phyloP scores from a whole-genome alignment of 2,113 vertebrate genomes.

The Uria lomvia region DNA sequence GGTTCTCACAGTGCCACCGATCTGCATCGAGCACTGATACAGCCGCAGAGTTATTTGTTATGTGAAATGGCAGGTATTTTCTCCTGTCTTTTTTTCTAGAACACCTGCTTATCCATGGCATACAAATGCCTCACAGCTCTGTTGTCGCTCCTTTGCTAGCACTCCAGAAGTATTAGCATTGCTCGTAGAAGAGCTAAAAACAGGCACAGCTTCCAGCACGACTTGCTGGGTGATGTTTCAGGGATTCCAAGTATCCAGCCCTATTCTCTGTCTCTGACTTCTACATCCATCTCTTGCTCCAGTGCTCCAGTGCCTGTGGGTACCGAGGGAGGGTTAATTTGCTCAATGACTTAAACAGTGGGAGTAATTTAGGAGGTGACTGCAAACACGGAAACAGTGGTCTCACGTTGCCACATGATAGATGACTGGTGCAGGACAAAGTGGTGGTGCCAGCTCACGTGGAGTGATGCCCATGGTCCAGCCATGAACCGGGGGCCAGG shows the following conservation, averaged over 20 bases:
- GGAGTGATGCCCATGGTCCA: neutral
- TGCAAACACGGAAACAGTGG: accelerated
- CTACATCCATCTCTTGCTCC: neutral
- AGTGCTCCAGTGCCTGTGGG: neutral
- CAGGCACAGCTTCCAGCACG: neutral
- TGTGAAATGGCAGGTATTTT: neutral
- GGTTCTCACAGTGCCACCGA: neutral
- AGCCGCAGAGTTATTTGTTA: neutral
- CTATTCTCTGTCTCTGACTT: neutral
- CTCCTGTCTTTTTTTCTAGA: neutral
- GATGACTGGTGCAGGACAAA: neutral
- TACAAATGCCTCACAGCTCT: neutral
- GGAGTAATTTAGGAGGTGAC: neutral
- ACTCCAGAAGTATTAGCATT: neutral
- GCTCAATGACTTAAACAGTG: neutral
- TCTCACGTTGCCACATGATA: accelerated
- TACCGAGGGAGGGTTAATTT: neutral
- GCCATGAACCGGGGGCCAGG: neutral
- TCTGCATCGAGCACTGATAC: accelerated
- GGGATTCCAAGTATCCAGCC: neutral
- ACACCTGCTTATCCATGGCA: neutral
- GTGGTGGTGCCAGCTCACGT: neutral
- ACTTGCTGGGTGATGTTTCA: neutral
- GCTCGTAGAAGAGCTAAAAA: neutral
- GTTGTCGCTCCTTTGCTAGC: neutral